Conservation (phyloP, 2,888 invertebrate species). For the Colletes collaris region DNA sequence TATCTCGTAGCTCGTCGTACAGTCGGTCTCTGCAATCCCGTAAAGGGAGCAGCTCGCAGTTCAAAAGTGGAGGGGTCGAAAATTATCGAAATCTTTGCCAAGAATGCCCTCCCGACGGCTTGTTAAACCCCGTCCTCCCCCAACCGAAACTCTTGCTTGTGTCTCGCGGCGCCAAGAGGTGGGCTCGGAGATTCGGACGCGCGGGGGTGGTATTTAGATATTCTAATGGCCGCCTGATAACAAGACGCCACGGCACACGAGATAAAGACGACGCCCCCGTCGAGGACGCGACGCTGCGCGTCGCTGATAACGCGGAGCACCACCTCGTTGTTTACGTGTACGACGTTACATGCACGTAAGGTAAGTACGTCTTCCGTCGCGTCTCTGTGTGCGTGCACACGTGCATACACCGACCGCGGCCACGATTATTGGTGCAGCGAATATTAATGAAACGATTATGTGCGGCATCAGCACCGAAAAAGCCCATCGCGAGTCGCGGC, state of each 20-base stretch:
- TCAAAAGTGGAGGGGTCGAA: constrained; percentile 14
- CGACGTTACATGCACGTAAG: constrained; percentile 49
- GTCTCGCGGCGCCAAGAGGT: constrained; percentile 7
- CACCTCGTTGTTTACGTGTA: constrained; percentile 74
- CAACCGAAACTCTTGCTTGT: not conserved
- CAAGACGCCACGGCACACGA: constrained; percentile 80
- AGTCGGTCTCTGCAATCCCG: not conserved
- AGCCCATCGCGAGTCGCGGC: not conserved
- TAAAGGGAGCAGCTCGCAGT: not conserved
- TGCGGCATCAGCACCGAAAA: constrained; percentile 19
- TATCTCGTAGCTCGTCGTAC: not conserved
- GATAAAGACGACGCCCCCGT: constrained; percentile 80
- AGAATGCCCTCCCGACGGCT: constrained; percentile 8
- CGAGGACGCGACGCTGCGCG: constrained; percentile 80
- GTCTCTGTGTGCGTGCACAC: constrained; percentile 38
- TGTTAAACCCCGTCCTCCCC: constrained; percentile 6
- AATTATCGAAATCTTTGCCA: constrained; percentile 25
- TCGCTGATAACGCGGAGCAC: constrained; percentile 78
- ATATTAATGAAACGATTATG: constrained; percentile 65
- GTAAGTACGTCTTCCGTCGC: constrained; percentile 31
- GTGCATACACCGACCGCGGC: constrained; percentile 16
- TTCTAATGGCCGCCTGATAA: constrained; percentile 83
- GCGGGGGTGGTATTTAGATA: constrained; percentile 83
- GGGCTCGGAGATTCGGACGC: constrained; percentile 59
- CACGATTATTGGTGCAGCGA: constrained; percentile 61